Evolutionary conservation across 1,140 invertebrate species (phyloP).

Genomic region (Pogonomyrmex barbatus): DNA sequence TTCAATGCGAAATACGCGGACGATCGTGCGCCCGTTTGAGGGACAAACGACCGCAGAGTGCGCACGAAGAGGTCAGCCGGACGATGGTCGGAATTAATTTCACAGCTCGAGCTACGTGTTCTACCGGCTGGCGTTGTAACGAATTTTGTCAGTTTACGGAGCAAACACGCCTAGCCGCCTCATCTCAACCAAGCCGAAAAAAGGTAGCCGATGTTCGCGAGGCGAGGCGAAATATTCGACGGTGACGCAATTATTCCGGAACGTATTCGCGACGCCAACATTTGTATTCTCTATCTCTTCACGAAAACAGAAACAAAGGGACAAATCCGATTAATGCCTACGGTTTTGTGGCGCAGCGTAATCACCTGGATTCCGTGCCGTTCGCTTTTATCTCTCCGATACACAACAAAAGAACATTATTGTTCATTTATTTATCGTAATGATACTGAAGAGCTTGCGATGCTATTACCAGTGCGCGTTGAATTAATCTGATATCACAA

Average conservation of each 20-base stretch:
- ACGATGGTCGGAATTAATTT: slow-evolving; percentile 62
- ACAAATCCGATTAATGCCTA: slow-evolving; percentile 69
- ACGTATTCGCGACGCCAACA: slow-evolving; percentile 28
- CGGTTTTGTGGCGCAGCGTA: background rate
- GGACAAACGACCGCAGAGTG: slow-evolving; percentile 17
- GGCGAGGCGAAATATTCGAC: slow-evolving; percentile 20
- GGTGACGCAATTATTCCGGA: slow-evolving; percentile 24
- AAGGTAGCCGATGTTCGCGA: background rate
- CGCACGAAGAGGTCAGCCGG: background rate
- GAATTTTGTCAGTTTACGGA: slow-evolving; percentile 57
- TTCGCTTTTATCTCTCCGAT: slow-evolving; percentile 34
- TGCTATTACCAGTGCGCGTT: background rate
- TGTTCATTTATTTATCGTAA: slow-evolving; percentile 28
- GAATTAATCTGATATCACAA: slow-evolving; percentile 15
- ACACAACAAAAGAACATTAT: slow-evolving; percentile 18
- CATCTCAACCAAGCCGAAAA: slow-evolving; percentile 36
- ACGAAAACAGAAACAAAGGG: background rate
- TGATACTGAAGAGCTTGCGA: slow-evolving; percentile 18
- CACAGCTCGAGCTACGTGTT: slow-evolving; percentile 31
- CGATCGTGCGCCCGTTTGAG: background rate
- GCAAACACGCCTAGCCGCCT: slow-evolving; percentile 33
- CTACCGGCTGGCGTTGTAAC: slow-evolving; percentile 26
- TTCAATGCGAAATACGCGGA: slow-evolving; percentile 53
- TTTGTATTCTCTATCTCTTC: background rate
- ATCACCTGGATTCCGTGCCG: slow-evolving; percentile 20